Evolutionary conservation across 2,113 vertebrate species (phyloP).

Genomic region (Tychaedon coryphoeus): DNA sequence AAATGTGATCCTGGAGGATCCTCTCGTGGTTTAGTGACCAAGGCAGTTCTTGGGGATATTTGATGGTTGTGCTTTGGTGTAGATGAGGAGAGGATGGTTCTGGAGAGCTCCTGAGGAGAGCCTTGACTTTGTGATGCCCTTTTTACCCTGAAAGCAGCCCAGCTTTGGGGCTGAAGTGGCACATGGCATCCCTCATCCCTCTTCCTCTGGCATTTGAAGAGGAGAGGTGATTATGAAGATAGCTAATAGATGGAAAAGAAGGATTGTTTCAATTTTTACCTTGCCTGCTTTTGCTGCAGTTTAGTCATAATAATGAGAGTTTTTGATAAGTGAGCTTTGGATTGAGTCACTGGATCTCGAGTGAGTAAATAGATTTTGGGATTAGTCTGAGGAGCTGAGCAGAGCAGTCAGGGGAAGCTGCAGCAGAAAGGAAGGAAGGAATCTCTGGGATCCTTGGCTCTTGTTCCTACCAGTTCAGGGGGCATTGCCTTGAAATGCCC

Average conservation of each 20-base stretch:
- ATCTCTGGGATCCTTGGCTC: not conserved
- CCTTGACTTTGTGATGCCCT: not conserved
- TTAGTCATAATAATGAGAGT: constrained; percentile 52
- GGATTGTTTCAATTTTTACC: constrained; percentile 5
- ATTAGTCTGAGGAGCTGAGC: not conserved
- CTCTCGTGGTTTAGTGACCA: not conserved
- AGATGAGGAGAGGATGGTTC: not conserved
- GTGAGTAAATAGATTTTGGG: constrained; percentile 28
- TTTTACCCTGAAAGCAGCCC: not conserved
- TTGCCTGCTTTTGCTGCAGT: constrained; percentile 48
- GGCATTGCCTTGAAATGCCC: not conserved
- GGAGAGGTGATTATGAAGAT: constrained; percentile 3
- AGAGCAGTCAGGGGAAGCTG: not conserved
- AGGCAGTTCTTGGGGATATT: not conserved
- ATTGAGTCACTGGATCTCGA: constrained; percentile 43
- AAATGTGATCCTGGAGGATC: not conserved
- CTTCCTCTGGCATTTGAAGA: not conserved
- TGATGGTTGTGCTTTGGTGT: not conserved
- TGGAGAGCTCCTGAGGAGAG: not conserved
- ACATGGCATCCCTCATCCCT: not conserved
- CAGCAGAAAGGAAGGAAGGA: not conserved
- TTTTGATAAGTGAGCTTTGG: constrained; percentile 47
- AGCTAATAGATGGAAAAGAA: constrained; percentile 14
- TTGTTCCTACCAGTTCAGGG: not conserved
- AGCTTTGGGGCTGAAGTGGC: not conserved